phyloP scores from a whole-genome alignment of 30 jellyfish, hydroid and myxozoan species.

The Aurelia sp. region DNA sequence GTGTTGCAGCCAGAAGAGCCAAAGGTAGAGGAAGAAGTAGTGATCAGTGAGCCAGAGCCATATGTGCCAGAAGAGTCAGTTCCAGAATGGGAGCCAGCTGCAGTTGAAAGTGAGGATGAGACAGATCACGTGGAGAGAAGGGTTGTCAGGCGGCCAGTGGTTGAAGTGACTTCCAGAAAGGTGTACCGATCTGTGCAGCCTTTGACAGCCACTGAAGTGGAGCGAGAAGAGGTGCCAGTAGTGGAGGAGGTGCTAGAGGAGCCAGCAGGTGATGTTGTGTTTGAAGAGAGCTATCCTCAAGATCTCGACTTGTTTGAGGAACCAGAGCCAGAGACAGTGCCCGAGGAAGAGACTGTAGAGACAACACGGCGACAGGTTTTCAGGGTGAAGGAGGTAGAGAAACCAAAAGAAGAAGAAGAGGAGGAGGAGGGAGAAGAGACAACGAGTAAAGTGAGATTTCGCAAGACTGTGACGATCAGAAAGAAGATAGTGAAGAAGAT shows the following conservation, averaged over 20 bases:
- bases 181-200: slow-evolving; percentile 32
- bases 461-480: slow-evolving; percentile 1
- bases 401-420: background rate
- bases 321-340: slow-evolving; percentile 36
- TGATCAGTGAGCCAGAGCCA: slow-evolving; percentile 44
- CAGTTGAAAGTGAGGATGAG: slow-evolving; percentile 22
- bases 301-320: slow-evolving; percentile 17
- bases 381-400: background rate
- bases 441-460: background rate
- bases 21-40: slow-evolving; percentile 12
- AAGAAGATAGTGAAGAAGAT: slow-evolving; percentile 26
- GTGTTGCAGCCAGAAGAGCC: background rate
- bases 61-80: slow-evolving; percentile 41
- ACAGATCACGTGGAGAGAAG: slow-evolving; percentile 38
- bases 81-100: slow-evolving; percentile 20
- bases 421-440: background rate
- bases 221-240: slow-evolving; percentile 4
- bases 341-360: slow-evolving; percentile 2
- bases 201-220: slow-evolving; percentile 27
- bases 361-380: slow-evolving; percentile 43
- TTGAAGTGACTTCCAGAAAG: slow-evolving; percentile 25
- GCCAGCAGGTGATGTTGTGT: slow-evolving; percentile 18
- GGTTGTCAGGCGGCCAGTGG: slow-evolving; percentile 48
- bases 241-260: background rate
- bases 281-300: slow-evolving; percentile 21